Conservation (phyloP, 2,888 invertebrate genomes). For the Drosophila diplacantha region DNA sequence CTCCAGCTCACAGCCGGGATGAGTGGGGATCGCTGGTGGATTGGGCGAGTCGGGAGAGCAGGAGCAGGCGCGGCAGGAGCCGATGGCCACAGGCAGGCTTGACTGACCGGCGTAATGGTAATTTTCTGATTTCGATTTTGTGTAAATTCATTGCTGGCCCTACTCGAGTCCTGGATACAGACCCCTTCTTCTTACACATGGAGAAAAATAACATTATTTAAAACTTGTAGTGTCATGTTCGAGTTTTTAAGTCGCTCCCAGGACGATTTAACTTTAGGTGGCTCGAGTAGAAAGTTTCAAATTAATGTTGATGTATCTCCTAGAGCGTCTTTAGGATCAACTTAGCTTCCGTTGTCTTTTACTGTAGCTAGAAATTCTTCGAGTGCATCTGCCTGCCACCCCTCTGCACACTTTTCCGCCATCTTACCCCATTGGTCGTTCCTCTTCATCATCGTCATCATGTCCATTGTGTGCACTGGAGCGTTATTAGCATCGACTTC, state of each 20-base stretch:
- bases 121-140: slow-evolving; percentile 71
- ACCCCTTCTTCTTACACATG: slow-evolving; percentile 9
- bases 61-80: background rate
- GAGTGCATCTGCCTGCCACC: slow-evolving; percentile 9
- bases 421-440: slow-evolving; percentile 18
- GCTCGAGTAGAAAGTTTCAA: too few species aligned
- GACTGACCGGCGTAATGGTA: slow-evolving; percentile 62
- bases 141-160: slow-evolving; percentile 68
- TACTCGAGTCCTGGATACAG: slow-evolving; percentile 19
- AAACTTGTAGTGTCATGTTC: background rate
- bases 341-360: background rate
- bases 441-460: slow-evolving; percentile 36
- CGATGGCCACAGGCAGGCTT: slow-evolving; percentile 36
- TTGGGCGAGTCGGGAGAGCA: background rate
- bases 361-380: background rate
- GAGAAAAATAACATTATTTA: background rate
- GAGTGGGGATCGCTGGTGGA: slow-evolving; percentile 10
- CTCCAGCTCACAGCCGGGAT: slow-evolving; percentile 7
- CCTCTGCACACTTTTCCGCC: slow-evolving; percentile 21
- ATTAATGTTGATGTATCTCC: background rate
- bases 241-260: background rate
- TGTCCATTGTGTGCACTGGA: slow-evolving; percentile 61
- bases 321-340: too few species aligned
- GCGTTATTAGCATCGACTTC: slow-evolving; percentile 69
- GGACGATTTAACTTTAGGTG: background rate